Percentiles rank a stretch among this genome's conserved stretches.
phyloP scores from a whole-genome alignment of 2,113 vertebrate genomes.

The Phoenicopterus ruber region DNA sequence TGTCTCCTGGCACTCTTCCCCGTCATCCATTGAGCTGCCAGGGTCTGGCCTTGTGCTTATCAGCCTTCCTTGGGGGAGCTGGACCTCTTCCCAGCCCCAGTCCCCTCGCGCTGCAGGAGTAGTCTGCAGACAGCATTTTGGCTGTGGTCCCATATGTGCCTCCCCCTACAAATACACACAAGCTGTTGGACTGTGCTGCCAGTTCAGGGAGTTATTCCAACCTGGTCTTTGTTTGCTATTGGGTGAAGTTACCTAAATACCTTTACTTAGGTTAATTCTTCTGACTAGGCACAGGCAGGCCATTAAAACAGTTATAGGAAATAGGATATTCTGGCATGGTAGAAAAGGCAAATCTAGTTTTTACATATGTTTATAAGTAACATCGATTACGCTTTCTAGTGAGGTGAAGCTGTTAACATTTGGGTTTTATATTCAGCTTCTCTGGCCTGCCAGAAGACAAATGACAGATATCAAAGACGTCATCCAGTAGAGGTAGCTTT shows the following conservation, averaged over 20 bases:
- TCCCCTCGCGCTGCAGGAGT: rapidly evolving
- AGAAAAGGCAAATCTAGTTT: neutral
- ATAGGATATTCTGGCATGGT: neutral
- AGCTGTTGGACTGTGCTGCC: neutral
- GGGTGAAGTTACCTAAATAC: neutral
- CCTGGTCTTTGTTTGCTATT: neutral
- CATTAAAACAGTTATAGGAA: neutral
- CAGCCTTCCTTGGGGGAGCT: neutral
- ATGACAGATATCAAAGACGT: neutral
- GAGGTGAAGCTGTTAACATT: neutral
- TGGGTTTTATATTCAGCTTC: neutral
- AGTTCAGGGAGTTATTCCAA: neutral
- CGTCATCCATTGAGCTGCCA: rapidly evolving
- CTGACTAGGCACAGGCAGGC: neutral
- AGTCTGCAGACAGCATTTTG: neutral
- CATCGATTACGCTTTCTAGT: neutral
- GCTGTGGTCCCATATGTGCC: rapidly evolving
- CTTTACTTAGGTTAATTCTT: neutral
- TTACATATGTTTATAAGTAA: neutral
- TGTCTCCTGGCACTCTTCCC: neutral
- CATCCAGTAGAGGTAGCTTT: neutral
- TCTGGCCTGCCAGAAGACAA: neutral
- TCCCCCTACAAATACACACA: neutral
- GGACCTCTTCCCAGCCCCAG: neutral
- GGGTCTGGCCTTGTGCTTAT: neutral